Percentiles rank a stretch among this genome's conserved stretches.
Conservation (phyloP, 2,888 invertebrate species). For the Aphodius granarius region DNA sequence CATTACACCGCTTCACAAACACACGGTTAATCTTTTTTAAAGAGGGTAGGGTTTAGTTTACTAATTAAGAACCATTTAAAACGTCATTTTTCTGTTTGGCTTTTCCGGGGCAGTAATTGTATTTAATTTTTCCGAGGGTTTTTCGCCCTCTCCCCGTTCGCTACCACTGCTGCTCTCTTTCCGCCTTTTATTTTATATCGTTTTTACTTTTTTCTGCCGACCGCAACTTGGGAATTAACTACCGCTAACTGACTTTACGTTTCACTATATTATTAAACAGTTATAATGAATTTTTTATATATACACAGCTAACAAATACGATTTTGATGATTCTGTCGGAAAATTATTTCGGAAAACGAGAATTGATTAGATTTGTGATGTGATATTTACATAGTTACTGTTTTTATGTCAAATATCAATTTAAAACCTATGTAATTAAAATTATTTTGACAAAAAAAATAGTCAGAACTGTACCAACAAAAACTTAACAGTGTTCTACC, state of each 20-base stretch:
- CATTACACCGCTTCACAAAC: conserved; percentile 55
- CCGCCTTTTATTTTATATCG: not conserved
- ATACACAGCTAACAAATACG: not conserved
- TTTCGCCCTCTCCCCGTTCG: not conserved
- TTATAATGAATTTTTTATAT: too few species aligned
- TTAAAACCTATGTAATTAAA: too few species aligned
- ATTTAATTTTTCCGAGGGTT: conserved; percentile 41
- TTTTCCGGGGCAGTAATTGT: conserved; percentile 41
- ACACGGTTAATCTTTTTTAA: conserved; percentile 56
- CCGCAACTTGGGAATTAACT: not conserved
- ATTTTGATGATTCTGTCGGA: not conserved
- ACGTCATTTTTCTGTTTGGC: conserved; percentile 54
- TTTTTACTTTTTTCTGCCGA: not conserved
- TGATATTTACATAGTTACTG: too few species aligned
- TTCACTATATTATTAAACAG: not conserved
- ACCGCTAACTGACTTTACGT: not conserved
- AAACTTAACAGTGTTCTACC: not conserved
- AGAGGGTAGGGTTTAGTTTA: conserved; percentile 55
- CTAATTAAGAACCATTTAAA: conserved; percentile 57
- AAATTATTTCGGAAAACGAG: too few species aligned
- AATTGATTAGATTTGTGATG: too few species aligned
- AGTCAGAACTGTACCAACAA: not conserved
- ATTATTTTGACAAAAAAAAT: too few species aligned
- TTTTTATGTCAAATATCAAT: too few species aligned
- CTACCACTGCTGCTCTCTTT: not conserved